phyloP scores from a whole-genome alignment of 2,113 vertebrate species.

The Boulengeromyrus knoepffleri region DNA sequence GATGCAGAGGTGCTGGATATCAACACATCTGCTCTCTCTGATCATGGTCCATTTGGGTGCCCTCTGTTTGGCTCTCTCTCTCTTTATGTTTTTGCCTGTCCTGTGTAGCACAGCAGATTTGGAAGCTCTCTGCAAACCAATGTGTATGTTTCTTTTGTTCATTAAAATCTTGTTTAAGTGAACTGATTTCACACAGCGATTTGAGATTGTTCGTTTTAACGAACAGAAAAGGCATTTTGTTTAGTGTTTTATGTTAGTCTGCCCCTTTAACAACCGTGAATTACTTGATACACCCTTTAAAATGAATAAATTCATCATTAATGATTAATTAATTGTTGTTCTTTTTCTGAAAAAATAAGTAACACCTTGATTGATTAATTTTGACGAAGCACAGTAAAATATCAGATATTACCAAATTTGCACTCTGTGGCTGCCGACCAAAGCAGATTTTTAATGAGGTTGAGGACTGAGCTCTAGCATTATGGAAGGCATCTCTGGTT shows the following conservation, averaged over 20 bases:
- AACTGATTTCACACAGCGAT: not conserved
- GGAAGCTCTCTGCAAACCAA: not conserved
- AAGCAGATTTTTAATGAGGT: not conserved
- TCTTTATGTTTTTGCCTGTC: not conserved
- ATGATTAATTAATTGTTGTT: not conserved
- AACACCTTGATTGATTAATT: not conserved
- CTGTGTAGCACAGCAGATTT: not conserved
- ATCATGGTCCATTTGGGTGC: slow-evolving; percentile 6
- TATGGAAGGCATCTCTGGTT: not conserved
- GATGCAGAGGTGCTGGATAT: not conserved
- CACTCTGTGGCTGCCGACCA: not conserved
- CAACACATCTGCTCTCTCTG: not conserved
- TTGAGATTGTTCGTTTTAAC: not conserved
- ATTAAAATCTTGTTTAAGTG: not conserved
- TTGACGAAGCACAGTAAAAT: not conserved
- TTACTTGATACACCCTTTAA: not conserved
- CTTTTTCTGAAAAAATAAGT: not conserved
- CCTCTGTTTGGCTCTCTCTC: not conserved
- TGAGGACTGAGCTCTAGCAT: not conserved
- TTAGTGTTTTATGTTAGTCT: not conserved
- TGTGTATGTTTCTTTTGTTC: not conserved
- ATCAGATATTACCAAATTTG: not conserved
- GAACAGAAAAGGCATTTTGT: not conserved
- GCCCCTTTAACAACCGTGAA: not conserved
- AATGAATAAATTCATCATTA: not conserved